These are phyloP conservation scores for Bettongia penicillata DNA, from an alignment of 2,113 vertebrate species.

Conservation along the genomic window DNA sequence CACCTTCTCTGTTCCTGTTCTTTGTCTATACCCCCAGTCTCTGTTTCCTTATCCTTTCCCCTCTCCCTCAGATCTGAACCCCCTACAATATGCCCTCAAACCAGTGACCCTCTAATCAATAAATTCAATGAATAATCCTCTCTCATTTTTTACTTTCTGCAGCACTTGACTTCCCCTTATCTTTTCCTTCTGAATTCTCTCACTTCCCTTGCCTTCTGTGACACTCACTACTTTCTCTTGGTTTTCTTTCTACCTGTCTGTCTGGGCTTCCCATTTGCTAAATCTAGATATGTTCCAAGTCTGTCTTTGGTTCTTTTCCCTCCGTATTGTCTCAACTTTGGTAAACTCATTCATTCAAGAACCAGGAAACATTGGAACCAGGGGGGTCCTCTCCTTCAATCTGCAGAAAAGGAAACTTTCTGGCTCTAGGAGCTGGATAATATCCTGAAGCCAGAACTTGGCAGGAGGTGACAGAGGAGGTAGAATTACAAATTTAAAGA, in stretches of 20 bases:
- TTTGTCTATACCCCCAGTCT: neutral
- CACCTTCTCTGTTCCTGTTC: neutral
- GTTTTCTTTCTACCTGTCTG: no score
- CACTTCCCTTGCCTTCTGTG: neutral
- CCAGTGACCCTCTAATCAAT: neutral
- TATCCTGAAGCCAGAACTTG: no score
- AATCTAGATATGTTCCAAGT: neutral
- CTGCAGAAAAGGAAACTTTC: neutral
- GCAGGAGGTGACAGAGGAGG: no score
- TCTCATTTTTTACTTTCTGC: neutral
- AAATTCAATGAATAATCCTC: neutral
- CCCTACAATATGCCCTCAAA: neutral
- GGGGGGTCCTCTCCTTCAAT: neutral
- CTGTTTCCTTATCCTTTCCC: neutral
- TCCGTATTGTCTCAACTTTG: neutral
- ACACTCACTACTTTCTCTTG: no score
- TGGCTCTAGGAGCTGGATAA: no score
- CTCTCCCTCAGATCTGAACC: neutral
- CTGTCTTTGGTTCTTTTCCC: neutral
- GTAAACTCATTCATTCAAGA: neutral
- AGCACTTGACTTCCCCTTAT: neutral
- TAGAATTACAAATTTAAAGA: no score
- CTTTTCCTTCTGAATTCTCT: neutral
- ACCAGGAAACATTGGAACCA: neutral
- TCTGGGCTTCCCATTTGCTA: no score